Percentiles rank a stretch among this genome's conserved stretches.
Evolutionary conservation across 2,888 invertebrate species (phyloP).

Genomic region (Apomyelois bistriatella): DNA sequence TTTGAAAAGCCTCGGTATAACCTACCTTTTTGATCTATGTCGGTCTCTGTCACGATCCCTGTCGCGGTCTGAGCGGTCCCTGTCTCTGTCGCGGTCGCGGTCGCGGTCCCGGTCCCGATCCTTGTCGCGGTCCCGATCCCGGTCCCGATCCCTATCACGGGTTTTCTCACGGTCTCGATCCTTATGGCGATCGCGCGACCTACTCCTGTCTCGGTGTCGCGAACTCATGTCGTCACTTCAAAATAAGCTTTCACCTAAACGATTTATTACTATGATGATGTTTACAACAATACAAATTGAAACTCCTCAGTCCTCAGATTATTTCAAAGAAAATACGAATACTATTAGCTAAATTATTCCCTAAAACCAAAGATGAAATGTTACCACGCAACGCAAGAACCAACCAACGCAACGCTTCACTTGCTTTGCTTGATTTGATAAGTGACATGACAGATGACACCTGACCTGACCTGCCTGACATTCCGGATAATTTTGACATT

Average conservation of each 20-base stretch:
- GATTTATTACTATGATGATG: neutral
- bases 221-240: constrained; percentile 65
- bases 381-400: too few relatives aligned
- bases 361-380: too few relatives aligned
- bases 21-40: constrained; percentile 69
- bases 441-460: too few relatives aligned
- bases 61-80: constrained; percentile 61
- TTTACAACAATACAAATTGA: neutral
- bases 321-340: too few relatives aligned
- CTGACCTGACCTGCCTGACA: too few relatives aligned
- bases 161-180: constrained; percentile 64
- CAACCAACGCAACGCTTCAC: too few relatives aligned
- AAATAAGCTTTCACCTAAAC: neutral
- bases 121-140: constrained; percentile 38
- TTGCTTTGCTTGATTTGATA: too few relatives aligned
- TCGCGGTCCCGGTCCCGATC: constrained; percentile 31
- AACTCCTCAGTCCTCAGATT: neutral
- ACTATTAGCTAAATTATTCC: too few relatives aligned
- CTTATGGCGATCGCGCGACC: constrained; percentile 47
- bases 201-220: constrained; percentile 74
- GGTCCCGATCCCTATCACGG: constrained; percentile 48
- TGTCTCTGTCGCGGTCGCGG: constrained; percentile 51
- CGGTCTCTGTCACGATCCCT: constrained; percentile 28
- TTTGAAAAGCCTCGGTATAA: neutral
- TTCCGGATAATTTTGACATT: too few relatives aligned